phyloP scores from a whole-genome alignment of 2,797 vertebrate genomes.

The Capromys pilorides region DNA sequence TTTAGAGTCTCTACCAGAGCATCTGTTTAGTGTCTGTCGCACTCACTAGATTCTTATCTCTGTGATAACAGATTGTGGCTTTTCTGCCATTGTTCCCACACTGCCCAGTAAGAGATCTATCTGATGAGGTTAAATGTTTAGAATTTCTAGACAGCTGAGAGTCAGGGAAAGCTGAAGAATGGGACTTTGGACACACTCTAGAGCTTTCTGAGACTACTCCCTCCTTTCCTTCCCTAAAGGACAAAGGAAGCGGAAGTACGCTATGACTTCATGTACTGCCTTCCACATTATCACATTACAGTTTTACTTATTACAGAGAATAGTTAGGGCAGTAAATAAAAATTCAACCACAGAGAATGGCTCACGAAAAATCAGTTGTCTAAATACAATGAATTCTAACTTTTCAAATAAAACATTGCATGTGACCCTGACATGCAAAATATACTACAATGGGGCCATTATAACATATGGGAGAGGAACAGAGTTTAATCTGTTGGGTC shows the following conservation, averaged over 20 bases:
- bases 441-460: slow-evolving; percentile 10
- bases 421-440: not conserved
- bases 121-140: not conserved
- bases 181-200: not conserved
- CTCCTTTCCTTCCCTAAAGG: not conserved
- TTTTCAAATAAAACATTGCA: slow-evolving; percentile 32
- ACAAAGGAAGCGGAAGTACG: not conserved
- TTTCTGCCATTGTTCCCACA: not conserved
- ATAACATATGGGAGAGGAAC: not conserved
- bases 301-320: slow-evolving; percentile 15
- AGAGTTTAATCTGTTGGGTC: not conserved
- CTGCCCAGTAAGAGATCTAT: not conserved
- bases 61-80: not conserved
- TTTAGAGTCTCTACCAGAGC: not conserved
- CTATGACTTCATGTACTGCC: not conserved
- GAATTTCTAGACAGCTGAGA: slow-evolving; percentile 18
- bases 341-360: not conserved
- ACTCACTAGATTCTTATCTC: not conserved
- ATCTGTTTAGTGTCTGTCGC: not conserved
- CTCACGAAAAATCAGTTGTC: not conserved
- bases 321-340: not conserved
- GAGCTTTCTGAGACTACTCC: not conserved
- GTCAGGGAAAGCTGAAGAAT: not conserved
- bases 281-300: not conserved
- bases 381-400: slow-evolving; percentile 14